A percentile compares a stretch with the other conserved stretches of the same genome.
phyloP scores from a whole-genome alignment of 2,797 vertebrate genomes.

The Siniperca undulata region DNA sequence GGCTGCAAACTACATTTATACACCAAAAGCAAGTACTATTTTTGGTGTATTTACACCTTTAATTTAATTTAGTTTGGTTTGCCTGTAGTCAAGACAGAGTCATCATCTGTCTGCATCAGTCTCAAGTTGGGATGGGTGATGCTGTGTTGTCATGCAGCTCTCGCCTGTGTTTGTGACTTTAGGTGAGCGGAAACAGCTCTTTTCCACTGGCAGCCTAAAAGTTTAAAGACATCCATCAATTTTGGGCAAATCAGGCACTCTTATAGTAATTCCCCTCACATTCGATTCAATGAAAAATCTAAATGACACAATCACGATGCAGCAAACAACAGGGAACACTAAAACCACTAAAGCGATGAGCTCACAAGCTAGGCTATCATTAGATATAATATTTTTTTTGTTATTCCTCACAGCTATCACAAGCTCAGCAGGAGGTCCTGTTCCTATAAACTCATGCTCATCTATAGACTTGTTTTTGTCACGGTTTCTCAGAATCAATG shows the following conservation, averaged over 20 bases:
- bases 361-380: constrained; percentile 37
- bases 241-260: not conserved
- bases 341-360: constrained; percentile 5
- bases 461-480: constrained; percentile 35
- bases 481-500: constrained; percentile 25
- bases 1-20: not conserved
- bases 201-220: not conserved
- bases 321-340: not conserved
- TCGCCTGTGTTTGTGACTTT: not conserved
- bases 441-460: constrained; percentile 38
- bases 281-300: not conserved
- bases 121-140: not conserved
- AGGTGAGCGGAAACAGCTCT: constrained; percentile 6
- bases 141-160: not conserved
- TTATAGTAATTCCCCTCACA: no score
- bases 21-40: not conserved
- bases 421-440: constrained; percentile 41
- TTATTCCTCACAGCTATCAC: constrained; percentile 55
- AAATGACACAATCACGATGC: not conserved
- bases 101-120: not conserved
- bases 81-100: not conserved
- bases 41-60: not conserved
- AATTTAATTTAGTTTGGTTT: not conserved
- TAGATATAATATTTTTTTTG: not conserved
- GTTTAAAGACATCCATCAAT: not conserved